Percentiles rank a stretch among this genome's conserved stretches.
Evolutionary conservation across 2,888 invertebrate species (phyloP).

Genomic region (Cantharis lateralis): DNA sequence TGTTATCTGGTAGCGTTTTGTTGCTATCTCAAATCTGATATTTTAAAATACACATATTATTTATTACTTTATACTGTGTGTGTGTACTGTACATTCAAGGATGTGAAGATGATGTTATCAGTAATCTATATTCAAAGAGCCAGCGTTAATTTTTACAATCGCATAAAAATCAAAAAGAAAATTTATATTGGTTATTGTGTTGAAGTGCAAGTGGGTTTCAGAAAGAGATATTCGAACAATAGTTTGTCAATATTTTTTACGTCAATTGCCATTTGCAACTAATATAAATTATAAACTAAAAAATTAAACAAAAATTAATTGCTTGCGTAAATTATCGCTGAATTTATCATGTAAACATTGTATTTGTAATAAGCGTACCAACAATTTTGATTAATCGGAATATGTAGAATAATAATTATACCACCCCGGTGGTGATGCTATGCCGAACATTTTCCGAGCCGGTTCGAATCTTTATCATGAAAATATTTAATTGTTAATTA

Average conservation of each 20-base stretch:
- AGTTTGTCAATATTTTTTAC: background rate
- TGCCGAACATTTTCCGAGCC: background rate
- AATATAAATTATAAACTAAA: constrained; percentile 1
- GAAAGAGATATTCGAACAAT: background rate
- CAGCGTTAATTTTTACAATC: background rate
- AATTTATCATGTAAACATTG: background rate
- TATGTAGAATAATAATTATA: background rate
- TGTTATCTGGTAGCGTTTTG: background rate
- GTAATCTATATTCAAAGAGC: background rate
- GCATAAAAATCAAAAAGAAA: background rate
- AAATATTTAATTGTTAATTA: background rate
- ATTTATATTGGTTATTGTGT: background rate
- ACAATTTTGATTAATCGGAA: background rate
- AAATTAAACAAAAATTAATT: constrained; percentile 10
- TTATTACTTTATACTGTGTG: background rate
- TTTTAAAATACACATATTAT: background rate
- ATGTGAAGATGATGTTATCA: background rate
- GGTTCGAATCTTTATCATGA: background rate
- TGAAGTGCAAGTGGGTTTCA: background rate
- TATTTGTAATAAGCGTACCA: background rate
- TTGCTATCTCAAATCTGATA: background rate
- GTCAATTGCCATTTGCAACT: background rate
- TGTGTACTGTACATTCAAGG: background rate
- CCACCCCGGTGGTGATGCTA: background rate
- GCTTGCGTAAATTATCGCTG: constrained; percentile 1